Percentiles rank a stretch among this genome's conserved stretches.
Evolutionary conservation across 2,888 invertebrate species (phyloP).

Genomic region (Muscina levida): DNA sequence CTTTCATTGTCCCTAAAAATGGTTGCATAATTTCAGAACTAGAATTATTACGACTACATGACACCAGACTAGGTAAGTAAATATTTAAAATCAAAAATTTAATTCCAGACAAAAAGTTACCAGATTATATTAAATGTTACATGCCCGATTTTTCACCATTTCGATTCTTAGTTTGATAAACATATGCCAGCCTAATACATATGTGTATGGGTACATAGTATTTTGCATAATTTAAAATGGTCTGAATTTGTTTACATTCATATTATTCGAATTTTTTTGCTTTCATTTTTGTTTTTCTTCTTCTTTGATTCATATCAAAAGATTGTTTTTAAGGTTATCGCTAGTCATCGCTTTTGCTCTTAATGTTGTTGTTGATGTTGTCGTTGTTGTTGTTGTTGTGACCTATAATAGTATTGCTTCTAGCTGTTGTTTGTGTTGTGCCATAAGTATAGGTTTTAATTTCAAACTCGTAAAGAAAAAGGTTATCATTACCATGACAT

Average conservation of each 20-base stretch:
- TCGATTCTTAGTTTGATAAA: no score
- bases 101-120: no score
- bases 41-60: no score
- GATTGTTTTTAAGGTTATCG: slow-evolving; percentile 42
- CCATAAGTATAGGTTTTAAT: slow-evolving; percentile 45
- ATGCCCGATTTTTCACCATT: no score
- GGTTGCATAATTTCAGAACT: no score
- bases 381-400: neutral
- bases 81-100: no score
- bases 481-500: slow-evolving; percentile 58
- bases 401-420: no score
- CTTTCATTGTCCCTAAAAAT: no score
- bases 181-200: no score
- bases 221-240: slow-evolving; percentile 28
- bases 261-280: neutral
- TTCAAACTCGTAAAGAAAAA: slow-evolving; percentile 25
- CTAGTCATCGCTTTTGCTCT: neutral
- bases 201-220: neutral
- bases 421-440: neutral
- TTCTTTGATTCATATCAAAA: slow-evolving; percentile 46
- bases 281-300: neutral
- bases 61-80: no score
- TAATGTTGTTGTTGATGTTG: slow-evolving; percentile 15
- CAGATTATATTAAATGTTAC: no score
- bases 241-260: slow-evolving; percentile 7